Base-by-base conservation (phyloP, 2,888 invertebrate genomes). In the Rhingia campestris region DNA sequence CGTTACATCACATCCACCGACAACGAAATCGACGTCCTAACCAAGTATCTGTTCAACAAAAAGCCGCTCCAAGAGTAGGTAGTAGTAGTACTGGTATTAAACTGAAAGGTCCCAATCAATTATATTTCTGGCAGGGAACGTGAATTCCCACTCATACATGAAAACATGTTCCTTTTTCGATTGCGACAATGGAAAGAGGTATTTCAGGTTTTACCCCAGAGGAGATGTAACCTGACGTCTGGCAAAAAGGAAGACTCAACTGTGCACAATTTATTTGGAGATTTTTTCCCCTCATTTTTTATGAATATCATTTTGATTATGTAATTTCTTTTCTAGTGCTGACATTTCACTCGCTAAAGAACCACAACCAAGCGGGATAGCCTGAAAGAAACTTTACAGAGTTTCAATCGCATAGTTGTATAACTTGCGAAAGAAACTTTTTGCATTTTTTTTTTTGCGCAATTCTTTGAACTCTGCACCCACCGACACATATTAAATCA, bases 341-440 rank as follows among this genome's bases (percentile, higher is more conserved):
- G 73, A 59, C n/a, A 64, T 76, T 76, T 76, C 72, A 35, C 49
- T 72, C 12, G 47, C 32, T 35, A 56, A 73, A 67, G 47, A 67
- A 66, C 35, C 7, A 54, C 59, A 59, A 67, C 4, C 56, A 79
- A 82, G 64, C 73, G 67, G 79, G 69, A 82, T 79, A 58, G 58
- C 59, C 37, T 58, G 67, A 61, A 53, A 10, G 2, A 51, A 58
- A 47, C 64, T 47, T 35, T 10, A 56, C 6, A 73, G 51, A 79
- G 82, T 82, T 82, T 82, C 82, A 69, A 79, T 74, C 82, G 82
- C 82, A 22, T 22, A 79, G 67, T 79, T 82, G 59, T 69, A 58
- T 41, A 79, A 82, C 82, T 82, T 74, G 82, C 82, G 82, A 58
- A 43, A 79, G 79, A 73, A 79, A 82, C 82, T 64, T 69, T 74